phyloP scores from a whole-genome alignment of 2,888 invertebrate genomes.

The Halictus ligatus region DNA sequence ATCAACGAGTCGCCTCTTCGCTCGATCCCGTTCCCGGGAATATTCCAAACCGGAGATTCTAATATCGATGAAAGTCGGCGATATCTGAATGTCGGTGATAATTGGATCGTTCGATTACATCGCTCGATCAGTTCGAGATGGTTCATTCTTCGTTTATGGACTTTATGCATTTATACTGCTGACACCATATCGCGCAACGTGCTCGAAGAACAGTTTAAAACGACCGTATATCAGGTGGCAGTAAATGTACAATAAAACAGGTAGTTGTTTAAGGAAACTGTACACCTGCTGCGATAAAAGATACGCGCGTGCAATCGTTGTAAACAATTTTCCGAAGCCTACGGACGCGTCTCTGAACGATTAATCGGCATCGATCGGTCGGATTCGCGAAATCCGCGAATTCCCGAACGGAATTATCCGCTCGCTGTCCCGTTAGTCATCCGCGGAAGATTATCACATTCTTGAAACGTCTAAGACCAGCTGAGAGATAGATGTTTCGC shows the following conservation, averaged over 20 bases:
- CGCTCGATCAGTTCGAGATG: neutral
- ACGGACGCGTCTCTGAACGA: neutral
- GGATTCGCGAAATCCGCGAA: neutral
- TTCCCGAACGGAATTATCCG: neutral
- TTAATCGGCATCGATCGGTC: neutral
- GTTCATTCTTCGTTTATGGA: neutral
- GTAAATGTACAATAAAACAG: neutral
- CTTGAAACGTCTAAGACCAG: conserved; percentile 63
- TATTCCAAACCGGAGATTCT: neutral
- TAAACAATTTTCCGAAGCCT: neutral
- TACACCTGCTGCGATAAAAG: neutral
- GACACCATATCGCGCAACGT: too few relatives aligned
- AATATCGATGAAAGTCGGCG: neutral
- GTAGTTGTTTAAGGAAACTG: neutral
- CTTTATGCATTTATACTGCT: too few relatives aligned
- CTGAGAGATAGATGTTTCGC: conserved; percentile 54
- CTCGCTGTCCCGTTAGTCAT: conserved; percentile 31
- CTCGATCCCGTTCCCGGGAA: conserved; percentile 18
- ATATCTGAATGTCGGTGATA: neutral
- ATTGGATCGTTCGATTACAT: neutral
- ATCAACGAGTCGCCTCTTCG: neutral
- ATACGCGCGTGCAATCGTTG: neutral
- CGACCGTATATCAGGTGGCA: neutral
- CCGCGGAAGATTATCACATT: conserved; percentile 63
- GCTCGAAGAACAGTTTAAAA: too few relatives aligned